Base-by-base conservation (phyloP, 2,113 vertebrate genomes). In the Paraplagusia blochii region DNA sequence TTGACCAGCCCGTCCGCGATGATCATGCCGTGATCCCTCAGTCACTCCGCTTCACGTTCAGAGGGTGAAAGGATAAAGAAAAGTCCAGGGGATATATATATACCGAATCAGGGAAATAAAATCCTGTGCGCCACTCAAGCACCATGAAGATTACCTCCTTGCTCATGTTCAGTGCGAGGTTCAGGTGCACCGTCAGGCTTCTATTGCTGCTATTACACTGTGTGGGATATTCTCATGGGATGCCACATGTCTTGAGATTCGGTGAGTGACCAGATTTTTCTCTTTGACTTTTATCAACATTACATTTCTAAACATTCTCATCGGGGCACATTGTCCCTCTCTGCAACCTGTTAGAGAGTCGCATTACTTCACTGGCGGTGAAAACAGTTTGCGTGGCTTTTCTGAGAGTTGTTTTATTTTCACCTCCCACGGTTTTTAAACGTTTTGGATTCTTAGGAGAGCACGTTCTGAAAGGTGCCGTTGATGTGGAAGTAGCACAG, bases 171-270 rank as follows among this genome's bases (percentile, higher is more conserved):
- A 89, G 92, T 85, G 89, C 90, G 88, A 91, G 95, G 90, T 89
- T 93, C 89, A 91, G 91, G 91, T 90, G 90, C 90, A 88, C 81
- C 85, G 62, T 90, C 87, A 89, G 91, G 91, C 89, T 95, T 62
- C 88, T 94, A 58, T 89, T 95, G 89, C 90, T 96, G 89, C 93
- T 94, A 58, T 88, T 94, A 74, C 89, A 70, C 66, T 93, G 92
- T 89, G 93, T 95, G 92, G 95, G 95, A 91, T 94, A 91, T 91
- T 93, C 92, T 81, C 92, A 91, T 81, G 95, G 93, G 91, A 99
- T 97, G 88, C 95, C 96, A 66, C 95, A 99, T 88, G 96, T 99
- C 48, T 73, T 99, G 84, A 94, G 96, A 93, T 98, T 99, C 74
- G 96, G 96, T 99, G 93, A 99, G 96, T 19, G 38, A 5, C 70